Conservation (phyloP, 1,140 invertebrate genomes). For the Orius laevigatus region DNA sequence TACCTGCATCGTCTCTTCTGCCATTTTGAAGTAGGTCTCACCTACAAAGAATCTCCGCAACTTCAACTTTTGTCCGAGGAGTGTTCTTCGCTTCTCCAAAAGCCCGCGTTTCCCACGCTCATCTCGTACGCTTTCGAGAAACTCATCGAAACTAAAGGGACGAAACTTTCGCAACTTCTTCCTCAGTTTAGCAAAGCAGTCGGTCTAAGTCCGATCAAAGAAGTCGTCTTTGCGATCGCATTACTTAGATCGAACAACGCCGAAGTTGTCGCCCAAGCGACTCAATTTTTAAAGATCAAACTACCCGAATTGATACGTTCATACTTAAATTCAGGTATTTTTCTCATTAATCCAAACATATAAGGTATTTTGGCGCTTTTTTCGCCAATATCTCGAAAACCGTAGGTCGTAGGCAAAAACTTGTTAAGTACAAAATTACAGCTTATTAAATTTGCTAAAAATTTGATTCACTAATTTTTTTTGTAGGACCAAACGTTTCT, state of each 20-base stretch:
- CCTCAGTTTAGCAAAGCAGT: conserved; percentile 66
- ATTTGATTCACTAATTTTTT: too few species aligned
- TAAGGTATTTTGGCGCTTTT: too few species aligned
- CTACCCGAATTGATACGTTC: conserved; percentile 69
- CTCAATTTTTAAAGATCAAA: conserved; percentile 61
- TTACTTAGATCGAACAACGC: conserved; percentile 59
- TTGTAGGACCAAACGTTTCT: too few species aligned
- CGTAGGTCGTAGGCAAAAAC: too few species aligned
- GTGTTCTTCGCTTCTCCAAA: conserved; percentile 49
- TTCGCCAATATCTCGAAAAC: too few species aligned
- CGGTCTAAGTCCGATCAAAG: conserved; percentile 67
- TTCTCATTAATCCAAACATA: conserved; percentile 7
- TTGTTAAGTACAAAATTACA: too few species aligned
- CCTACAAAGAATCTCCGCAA: conserved; percentile 38
- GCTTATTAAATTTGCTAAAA: too few species aligned
- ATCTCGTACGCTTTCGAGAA: conserved; percentile 66
- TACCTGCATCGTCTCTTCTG: conserved; percentile 74
- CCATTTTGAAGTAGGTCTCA: conserved; percentile 40
- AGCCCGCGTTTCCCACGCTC: conserved; percentile 55
- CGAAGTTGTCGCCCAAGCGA: conserved; percentile 53
- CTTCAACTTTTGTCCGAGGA: conserved; percentile 58
- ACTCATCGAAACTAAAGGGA: conserved; percentile 35
- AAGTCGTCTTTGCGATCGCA: conserved; percentile 74
- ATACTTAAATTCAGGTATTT: conserved; percentile 55
- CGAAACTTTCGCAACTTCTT: conserved; percentile 59